These are phyloP conservation scores for Ondatra zibethicus DNA, from an alignment of 2,113 vertebrate species.

Conservation along the genomic window DNA sequence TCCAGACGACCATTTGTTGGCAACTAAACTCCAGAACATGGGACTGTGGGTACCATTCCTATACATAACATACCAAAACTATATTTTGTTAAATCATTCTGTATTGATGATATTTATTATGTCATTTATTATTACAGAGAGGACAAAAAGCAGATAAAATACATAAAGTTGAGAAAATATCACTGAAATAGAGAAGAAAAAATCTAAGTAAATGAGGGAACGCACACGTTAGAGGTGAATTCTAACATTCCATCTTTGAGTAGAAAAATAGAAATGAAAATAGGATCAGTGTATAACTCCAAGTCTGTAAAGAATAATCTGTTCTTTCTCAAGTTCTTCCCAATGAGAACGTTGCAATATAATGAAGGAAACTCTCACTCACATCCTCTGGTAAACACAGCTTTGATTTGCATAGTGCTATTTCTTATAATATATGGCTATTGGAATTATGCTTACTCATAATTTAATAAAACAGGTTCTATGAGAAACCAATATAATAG, in stretches of 20 bases:
- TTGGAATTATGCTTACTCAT: neutral
- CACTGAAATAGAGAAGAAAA: neutral
- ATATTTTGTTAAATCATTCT: neutral
- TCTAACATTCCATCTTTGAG: neutral
- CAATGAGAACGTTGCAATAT: neutral
- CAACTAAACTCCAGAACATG: neutral
- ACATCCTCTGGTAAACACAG: neutral
- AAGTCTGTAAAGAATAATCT: neutral
- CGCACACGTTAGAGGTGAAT: neutral
- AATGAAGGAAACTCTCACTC: neutral
- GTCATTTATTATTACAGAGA: neutral
- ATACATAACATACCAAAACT: neutral
- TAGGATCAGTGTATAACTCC: neutral
- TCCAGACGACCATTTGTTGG: neutral
- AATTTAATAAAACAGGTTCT: conserved; percentile 36
- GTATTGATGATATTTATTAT: neutral
- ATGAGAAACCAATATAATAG: neutral
- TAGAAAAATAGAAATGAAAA: conserved; percentile 4
- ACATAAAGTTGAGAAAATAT: neutral
- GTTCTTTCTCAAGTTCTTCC: neutral
- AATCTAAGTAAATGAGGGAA: neutral
- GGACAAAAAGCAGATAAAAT: neutral
- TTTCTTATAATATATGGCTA: neutral
- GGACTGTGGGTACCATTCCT: neutral
- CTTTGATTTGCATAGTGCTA: neutral